phyloP scores from a whole-genome alignment of 2,888 invertebrate species.

The Thysanoteuthis rhombus region DNA sequence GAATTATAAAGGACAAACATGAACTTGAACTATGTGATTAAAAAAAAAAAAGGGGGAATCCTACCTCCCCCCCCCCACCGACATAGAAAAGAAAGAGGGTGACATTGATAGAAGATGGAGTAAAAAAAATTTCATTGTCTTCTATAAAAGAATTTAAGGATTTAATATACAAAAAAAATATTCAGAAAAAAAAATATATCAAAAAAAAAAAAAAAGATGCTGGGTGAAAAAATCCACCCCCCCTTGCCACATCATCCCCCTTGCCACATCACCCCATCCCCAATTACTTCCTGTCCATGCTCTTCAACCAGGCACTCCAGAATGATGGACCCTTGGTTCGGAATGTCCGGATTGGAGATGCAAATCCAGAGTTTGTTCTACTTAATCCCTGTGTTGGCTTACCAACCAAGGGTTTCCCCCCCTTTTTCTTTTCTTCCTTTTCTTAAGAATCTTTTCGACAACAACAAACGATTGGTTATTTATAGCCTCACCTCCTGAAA shows the following conservation, averaged over 20 bases:
- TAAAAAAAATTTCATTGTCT: background rate
- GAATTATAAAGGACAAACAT: background rate
- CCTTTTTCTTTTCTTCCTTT: background rate
- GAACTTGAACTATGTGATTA: background rate
- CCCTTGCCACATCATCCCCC: too few species aligned
- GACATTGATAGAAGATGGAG: too few species aligned
- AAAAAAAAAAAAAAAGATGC: background rate
- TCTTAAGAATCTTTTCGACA: too few species aligned
- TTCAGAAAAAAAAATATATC: background rate
- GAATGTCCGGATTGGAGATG: background rate
- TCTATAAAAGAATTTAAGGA: background rate
- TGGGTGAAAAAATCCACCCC: background rate
- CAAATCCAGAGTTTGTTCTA: background rate
- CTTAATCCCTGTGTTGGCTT: background rate
- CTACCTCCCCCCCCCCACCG: too few species aligned
- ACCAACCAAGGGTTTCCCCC: background rate
- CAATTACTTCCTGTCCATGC: background rate
- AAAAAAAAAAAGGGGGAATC: too few species aligned
- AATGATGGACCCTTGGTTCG: background rate
- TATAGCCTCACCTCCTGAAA: background rate
- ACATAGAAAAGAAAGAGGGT: too few species aligned
- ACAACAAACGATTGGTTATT: background rate
- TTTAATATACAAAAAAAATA: background rate
- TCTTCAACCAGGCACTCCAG: background rate
- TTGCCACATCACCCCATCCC: too few species aligned